phyloP scores from a whole-genome alignment of 2,113 vertebrate species.

The Saimiri boliviensis region DNA sequence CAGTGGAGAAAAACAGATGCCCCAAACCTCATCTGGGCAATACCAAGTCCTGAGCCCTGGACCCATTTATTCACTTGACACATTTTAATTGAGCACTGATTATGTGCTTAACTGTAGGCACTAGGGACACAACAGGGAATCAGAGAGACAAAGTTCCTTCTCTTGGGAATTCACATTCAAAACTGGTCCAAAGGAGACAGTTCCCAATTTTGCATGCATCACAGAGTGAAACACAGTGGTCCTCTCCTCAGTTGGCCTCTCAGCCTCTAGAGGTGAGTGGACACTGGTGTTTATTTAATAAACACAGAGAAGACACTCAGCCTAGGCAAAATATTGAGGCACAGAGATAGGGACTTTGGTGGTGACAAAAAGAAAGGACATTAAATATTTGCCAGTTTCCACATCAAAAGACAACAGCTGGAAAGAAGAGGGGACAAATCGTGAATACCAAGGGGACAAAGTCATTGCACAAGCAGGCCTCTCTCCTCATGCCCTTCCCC shows the following conservation, averaged over 20 bases:
- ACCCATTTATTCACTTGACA: background rate
- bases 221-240: background rate
- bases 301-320: background rate
- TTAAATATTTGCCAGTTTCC: background rate
- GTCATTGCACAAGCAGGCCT: rapidly evolving
- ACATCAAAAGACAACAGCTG: background rate
- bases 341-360: background rate
- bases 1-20: background rate
- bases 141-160: background rate
- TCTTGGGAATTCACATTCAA: background rate
- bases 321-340: background rate
- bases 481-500: background rate
- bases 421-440: background rate
- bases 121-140: background rate
- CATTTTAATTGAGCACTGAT: background rate
- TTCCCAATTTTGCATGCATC: background rate
- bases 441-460: background rate
- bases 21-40: background rate
- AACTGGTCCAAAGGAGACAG: background rate
- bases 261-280: background rate
- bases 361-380: background rate
- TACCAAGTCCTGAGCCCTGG: background rate
- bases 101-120: background rate
- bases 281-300: background rate
- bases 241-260: background rate